These are phyloP conservation scores for Champsocephalus gunnari DNA, from an alignment of 2,797 vertebrate species.

Conservation along the genomic window DNA sequence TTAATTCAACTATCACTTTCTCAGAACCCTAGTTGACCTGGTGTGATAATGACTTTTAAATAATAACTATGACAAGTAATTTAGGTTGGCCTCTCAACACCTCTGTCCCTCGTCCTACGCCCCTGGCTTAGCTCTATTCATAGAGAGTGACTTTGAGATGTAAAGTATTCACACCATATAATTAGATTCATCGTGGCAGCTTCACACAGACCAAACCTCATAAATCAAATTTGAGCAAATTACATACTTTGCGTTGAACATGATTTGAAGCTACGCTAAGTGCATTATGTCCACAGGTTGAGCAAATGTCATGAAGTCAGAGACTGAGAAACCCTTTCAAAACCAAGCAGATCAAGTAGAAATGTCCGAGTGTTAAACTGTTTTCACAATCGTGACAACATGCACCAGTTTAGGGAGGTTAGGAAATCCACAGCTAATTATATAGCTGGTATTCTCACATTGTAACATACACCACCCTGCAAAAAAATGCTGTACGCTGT, in stretches of 20 bases:
- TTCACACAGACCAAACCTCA: constrained; percentile 45
- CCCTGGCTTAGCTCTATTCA: constrained; percentile 63
- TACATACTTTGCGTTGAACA: constrained; percentile 3
- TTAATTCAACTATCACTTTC: no score
- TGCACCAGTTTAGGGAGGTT: not conserved
- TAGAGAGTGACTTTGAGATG: constrained; percentile 69
- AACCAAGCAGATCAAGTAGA: not conserved
- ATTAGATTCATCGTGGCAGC: constrained; percentile 72
- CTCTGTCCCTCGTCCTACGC: not conserved
- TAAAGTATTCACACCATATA: constrained; percentile 69
- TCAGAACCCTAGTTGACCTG: no score
- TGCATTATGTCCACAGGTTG: not conserved
- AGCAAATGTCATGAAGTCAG: constrained; percentile 8
- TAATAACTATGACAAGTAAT: no score
- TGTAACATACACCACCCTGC: not conserved
- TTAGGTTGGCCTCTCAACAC: no score
- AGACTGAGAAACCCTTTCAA: not conserved
- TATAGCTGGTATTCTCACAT: not conserved
- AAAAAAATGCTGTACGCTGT: constrained; percentile 18
- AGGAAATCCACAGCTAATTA: constrained; percentile 3
- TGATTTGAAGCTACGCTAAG: constrained; percentile 9
- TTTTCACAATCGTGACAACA: constrained; percentile 13
- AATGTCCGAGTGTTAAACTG: not conserved
- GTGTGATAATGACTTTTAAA: no score
- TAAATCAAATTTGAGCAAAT: constrained; percentile 46